A percentile compares a stretch with the other conserved stretches of the same genome.
phyloP scores from a whole-genome alignment of 92 coral and sea anemone species.

The Bergia puertoricense region DNA sequence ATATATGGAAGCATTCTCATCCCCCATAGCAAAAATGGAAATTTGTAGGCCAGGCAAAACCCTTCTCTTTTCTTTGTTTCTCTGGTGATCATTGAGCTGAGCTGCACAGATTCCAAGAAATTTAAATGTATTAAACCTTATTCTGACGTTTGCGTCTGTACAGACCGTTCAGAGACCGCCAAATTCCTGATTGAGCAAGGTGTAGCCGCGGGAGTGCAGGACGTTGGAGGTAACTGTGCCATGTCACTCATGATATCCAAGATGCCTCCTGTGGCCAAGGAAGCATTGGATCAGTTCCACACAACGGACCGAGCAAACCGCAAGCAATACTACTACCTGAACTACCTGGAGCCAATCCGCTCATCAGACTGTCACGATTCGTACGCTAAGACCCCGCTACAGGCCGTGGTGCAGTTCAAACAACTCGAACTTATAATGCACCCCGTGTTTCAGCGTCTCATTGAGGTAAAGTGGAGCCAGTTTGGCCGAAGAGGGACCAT shows the following conservation, averaged over 20 bases:
- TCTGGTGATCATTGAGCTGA: no score
- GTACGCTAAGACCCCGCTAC: conserved; percentile 80
- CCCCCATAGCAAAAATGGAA: no score
- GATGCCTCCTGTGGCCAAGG: conserved; percentile 99
- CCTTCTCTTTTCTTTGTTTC: no score
- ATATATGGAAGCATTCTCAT: no score
- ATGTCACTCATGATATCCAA: conserved; percentile 95
- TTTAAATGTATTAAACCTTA: neutral
- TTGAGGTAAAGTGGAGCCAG: conserved; percentile 88
- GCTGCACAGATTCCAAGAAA: no score
- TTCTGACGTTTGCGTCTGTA: neutral
- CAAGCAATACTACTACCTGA: conserved; percentile 91
- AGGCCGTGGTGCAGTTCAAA: conserved; percentile 81
- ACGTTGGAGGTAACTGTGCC: conserved; percentile 74
- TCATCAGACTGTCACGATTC: conserved; percentile 45
- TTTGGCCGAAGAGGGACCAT: conserved; percentile 88
- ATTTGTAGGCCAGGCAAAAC: no score
- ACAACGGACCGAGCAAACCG: conserved; percentile 95
- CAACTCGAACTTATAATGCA: conserved; percentile 98
- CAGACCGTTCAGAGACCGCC: conserved; percentile 99
- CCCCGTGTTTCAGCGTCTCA: conserved; percentile 93
- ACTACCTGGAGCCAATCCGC: conserved; percentile 75
- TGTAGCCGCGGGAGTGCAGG: conserved; percentile 85
- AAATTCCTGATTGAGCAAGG: conserved; percentile 79
- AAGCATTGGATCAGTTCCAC: conserved; percentile 96